Percentiles rank a stretch among this genome's conserved stretches.
These are phyloP conservation scores for Oxystoma pomonae DNA, from an alignment of 2,888 invertebrate genomes.

Conservation along the genomic window DNA sequence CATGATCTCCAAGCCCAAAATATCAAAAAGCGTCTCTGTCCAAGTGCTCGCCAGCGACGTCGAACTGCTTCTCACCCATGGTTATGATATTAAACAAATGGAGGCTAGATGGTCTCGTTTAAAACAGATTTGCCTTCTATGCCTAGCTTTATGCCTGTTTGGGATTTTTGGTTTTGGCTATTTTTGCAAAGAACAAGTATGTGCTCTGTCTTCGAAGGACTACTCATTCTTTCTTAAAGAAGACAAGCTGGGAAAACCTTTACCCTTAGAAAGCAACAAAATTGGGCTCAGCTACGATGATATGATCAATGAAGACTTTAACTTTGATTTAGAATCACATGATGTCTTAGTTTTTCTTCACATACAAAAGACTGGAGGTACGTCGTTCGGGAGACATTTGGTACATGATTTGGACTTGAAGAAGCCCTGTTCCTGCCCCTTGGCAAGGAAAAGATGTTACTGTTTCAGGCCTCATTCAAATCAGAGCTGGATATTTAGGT, in stretches of 20 bases:
- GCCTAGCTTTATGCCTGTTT: slow-evolving; percentile 75
- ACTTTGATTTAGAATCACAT: slow-evolving; percentile 85
- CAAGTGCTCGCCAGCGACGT: slow-evolving; percentile 79
- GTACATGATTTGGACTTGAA: slow-evolving; percentile 91
- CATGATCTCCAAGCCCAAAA: background rate
- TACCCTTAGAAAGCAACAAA: slow-evolving; percentile 48
- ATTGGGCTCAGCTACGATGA: slow-evolving; percentile 80
- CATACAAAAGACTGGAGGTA: slow-evolving; percentile 99
- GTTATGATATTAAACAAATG: slow-evolving; percentile 80
- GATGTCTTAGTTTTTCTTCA: slow-evolving; percentile 98
- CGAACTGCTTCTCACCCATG: slow-evolving; percentile 71
- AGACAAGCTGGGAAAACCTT: slow-evolving; percentile 49
- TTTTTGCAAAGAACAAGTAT: slow-evolving; percentile 53
- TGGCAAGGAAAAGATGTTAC: slow-evolving; percentile 83
- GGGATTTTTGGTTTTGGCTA: slow-evolving; percentile 81
- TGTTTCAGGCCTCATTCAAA: slow-evolving; percentile 89
- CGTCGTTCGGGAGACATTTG: slow-evolving; percentile 93
- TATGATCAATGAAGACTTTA: slow-evolving; percentile 80
- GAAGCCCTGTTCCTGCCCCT: slow-evolving; percentile 90
- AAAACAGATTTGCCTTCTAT: slow-evolving; percentile 75
- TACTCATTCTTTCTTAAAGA: slow-evolving; percentile 40
- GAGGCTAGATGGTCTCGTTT: slow-evolving; percentile 75
- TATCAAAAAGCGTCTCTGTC: slow-evolving; percentile 63
- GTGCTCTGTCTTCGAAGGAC: slow-evolving; percentile 66
- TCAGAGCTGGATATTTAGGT: slow-evolving; percentile 88